phyloP scores from a whole-genome alignment of 2,888 invertebrate genomes.

The Idaea biselata region DNA sequence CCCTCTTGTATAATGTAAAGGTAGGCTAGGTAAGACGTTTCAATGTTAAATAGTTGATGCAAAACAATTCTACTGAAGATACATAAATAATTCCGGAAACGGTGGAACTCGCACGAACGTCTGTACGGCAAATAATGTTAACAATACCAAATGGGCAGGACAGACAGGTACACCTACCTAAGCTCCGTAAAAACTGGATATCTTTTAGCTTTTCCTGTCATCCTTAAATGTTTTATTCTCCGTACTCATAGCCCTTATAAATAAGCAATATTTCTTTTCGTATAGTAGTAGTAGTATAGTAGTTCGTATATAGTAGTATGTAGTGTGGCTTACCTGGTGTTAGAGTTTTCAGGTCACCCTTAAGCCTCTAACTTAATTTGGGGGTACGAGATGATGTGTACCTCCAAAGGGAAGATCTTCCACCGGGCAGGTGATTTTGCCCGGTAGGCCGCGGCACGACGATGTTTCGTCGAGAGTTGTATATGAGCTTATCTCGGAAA shows the following conservation, averaged over 20 bases:
- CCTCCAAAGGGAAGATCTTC: no score
- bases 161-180: background rate
- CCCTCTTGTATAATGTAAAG: background rate
- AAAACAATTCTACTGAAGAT: slow-evolving; percentile 17
- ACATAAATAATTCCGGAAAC: slow-evolving; percentile 25
- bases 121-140: slow-evolving; percentile 21
- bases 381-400: no score
- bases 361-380: no score
- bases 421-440: no score
- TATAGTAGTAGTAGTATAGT: no score
- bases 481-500: no score
- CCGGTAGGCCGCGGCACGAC: no score
- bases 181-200: background rate
- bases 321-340: no score
- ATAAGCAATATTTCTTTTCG: no score
- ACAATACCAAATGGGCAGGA: slow-evolving; percentile 9
- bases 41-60: slow-evolving; percentile 22
- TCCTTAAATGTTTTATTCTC: background rate
- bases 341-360: no score
- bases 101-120: slow-evolving; percentile 19
- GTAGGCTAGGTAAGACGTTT: slow-evolving; percentile 8
- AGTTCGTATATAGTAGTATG: no score
- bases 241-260: background rate
- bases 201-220: background rate
- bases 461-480: no score